These are phyloP conservation scores for Halichoerus grypus DNA, from an alignment of 2,113 vertebrate genomes.

Conservation along the genomic window DNA sequence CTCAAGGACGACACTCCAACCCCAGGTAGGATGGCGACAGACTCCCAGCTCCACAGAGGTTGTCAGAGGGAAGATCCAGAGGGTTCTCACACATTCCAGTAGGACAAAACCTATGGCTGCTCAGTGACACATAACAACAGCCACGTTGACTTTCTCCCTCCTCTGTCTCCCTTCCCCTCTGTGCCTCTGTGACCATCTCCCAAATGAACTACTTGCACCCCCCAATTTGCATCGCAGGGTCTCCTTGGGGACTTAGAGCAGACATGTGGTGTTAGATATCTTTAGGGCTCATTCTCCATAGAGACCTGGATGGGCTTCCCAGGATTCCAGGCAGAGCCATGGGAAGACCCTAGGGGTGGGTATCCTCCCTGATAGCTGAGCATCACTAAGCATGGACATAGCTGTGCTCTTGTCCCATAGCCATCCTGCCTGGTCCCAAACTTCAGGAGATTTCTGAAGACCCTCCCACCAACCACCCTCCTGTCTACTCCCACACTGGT, in stretches of 20 bases:
- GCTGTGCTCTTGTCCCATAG: not conserved
- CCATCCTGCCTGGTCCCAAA: not conserved
- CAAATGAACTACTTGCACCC: not conserved
- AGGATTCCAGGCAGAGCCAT: not conserved
- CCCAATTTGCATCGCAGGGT: not conserved
- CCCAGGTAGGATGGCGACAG: not conserved
- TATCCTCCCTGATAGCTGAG: accelerated
- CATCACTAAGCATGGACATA: not conserved
- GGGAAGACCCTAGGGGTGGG: accelerated
- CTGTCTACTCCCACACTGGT: not conserved
- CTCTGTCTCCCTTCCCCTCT: no score
- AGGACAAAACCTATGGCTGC: not conserved
- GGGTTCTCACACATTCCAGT: not conserved
- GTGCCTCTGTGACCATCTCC: not conserved
- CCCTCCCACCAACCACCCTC: not conserved
- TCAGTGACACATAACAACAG: not conserved
- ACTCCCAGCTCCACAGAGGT: not conserved
- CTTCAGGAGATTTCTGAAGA: not conserved
- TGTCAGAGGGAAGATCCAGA: accelerated
- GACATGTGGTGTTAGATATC: not conserved
- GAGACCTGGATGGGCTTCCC: no score
- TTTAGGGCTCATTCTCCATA: not conserved
- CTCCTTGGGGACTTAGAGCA: no score
- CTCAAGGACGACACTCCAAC: not conserved
- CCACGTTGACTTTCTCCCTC: not conserved